Evolutionary conservation across 2,797 vertebrate species (phyloP), one percentile per base, ranked within the genome.

Genomic region (Enteromius argenteus): DNA sequence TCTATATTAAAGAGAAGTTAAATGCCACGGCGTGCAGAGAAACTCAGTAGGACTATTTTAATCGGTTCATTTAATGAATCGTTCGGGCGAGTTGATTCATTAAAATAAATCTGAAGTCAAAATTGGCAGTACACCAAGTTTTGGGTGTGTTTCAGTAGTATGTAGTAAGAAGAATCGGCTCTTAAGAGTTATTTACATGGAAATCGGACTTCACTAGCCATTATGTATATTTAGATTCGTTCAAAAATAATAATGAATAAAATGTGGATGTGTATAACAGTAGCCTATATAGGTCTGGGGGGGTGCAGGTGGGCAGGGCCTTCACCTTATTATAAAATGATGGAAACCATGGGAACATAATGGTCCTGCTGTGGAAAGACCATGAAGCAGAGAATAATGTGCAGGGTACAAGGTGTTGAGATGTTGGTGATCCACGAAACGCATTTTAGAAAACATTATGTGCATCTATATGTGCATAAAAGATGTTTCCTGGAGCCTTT

Each of bases 281-380:
- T 71, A 13, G 42, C 42, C 42, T 44, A 23, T 71, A 74, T 49
- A 30, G 0, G 14, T 53, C 7, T 74, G 15, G 32, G 44, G 17
- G 71, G 71, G 15, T 62, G 60, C 27, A 30, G 27, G 60, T 30
- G 60, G 60, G 30, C 62, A 32, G 62, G 30, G 62, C 62, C 15
- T 53, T 21, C 46, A 19, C 10, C n/a, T 39, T 39, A 64, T 78
- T 53, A 56, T 56, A 37, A 75, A 75, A 37, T 37, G 19, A 35
- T 60, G 23, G 67, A 81, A 62, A 81, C 69, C 69, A 74, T 66
- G 58, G 69, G 9, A 82, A 66, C 42, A 74, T 51, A 44, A 64
- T 60, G 21, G 5, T 44, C 5, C 1, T 64, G 32, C 5, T 46
- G 11, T 71, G 17, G 37, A 60, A 35, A 73, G 23, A 72, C 53